phyloP scores from a whole-genome alignment of 2,888 invertebrate species.

The Agonopterix subpropinquella region DNA sequence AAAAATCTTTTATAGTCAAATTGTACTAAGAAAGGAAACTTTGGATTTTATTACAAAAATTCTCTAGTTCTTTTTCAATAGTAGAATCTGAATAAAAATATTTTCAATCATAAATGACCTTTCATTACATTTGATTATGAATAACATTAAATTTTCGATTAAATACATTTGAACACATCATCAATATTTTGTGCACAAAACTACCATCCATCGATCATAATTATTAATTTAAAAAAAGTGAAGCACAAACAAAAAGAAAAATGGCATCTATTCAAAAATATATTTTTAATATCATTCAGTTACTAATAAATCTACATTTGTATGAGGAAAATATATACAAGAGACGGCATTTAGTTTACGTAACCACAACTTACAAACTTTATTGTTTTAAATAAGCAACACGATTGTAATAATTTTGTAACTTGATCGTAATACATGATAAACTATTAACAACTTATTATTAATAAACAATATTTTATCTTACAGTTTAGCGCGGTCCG shows the following conservation, averaged over 20 bases:
- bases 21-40: too few relatives aligned
- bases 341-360: slow-evolving; percentile 28
- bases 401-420: slow-evolving; percentile 52
- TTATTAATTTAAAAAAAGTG: background rate
- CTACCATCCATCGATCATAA: background rate
- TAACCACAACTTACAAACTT: background rate
- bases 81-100: too few relatives aligned
- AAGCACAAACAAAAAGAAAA: slow-evolving; percentile 41
- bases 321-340: slow-evolving; percentile 48
- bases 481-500: slow-evolving; percentile 49
- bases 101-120: too few relatives aligned
- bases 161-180: slow-evolving; percentile 24
- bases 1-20: too few relatives aligned
- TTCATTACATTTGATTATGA: background rate
- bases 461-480: slow-evolving; percentile 34
- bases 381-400: slow-evolving; percentile 22
- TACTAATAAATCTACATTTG: slow-evolving; percentile 9
- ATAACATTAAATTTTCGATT: slow-evolving; percentile 4
- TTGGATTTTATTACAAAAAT: too few relatives aligned
- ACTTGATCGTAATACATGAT: slow-evolving; percentile 54
- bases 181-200: slow-evolving; percentile 41
- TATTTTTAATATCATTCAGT: slow-evolving; percentile 27
- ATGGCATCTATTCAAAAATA: slow-evolving; percentile 37
- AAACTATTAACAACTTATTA: slow-evolving; percentile 74
- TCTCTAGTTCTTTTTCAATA: too few relatives aligned